Percentiles rank a stretch among this genome's conserved stretches.
These are phyloP conservation scores for Ctenoplectra terminalis DNA, from an alignment of 1,140 invertebrate genomes.

Conservation along the genomic window DNA sequence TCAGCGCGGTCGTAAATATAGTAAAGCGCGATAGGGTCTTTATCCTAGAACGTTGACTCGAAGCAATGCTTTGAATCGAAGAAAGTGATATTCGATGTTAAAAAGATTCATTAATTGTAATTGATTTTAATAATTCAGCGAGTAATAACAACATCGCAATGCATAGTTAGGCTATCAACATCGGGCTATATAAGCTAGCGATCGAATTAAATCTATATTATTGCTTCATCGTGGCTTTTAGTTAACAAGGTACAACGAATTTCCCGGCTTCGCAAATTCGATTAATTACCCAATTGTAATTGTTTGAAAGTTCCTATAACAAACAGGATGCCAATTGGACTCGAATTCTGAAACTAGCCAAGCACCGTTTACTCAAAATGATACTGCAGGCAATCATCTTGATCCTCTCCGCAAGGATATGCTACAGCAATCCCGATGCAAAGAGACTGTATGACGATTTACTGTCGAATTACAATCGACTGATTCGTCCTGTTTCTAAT, in stretches of 20 bases:
- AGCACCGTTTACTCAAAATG: slow-evolving; percentile 57
- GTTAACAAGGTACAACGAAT: too few relatives aligned
- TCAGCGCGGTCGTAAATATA: background rate
- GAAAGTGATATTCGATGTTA: background rate
- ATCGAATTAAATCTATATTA: too few relatives aligned
- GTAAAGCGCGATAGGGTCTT: background rate
- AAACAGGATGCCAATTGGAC: slow-evolving; percentile 54
- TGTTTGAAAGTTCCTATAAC: background rate
- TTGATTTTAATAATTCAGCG: slow-evolving; percentile 34
- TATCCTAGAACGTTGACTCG: background rate
- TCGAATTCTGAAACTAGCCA: slow-evolving; percentile 22
- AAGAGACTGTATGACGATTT: slow-evolving; percentile 97
- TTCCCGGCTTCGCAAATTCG: background rate
- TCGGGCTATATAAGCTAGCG: background rate
- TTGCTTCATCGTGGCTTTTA: background rate
- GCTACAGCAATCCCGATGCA: slow-evolving; percentile 91
- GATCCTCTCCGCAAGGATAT: slow-evolving; percentile 68
- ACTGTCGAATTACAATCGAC: slow-evolving; percentile 97
- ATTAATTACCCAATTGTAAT: background rate
- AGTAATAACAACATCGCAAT: slow-evolving; percentile 31
- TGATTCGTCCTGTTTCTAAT: slow-evolving; percentile 96
- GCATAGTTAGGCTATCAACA: slow-evolving; percentile 35
- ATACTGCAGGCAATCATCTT: slow-evolving; percentile 67
- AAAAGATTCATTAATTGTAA: background rate
- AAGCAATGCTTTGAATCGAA: background rate